Base-by-base conservation (phyloP, 2,888 invertebrate species). In the Drosophila kuntzei region DNA sequence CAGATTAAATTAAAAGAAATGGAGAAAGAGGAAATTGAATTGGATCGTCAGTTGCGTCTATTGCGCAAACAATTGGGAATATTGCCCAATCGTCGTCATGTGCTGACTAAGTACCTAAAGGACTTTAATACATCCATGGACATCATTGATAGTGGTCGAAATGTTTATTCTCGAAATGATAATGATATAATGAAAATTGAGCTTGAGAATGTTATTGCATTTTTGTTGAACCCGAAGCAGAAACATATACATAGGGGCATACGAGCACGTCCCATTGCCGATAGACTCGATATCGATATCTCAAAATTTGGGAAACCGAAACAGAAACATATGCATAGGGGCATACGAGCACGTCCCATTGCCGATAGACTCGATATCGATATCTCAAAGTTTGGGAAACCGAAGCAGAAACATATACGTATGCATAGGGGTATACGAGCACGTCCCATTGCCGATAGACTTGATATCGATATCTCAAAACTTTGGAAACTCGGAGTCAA, bases 51-150 rank as follows among this genome's bases (percentile, higher is more conserved):
- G 0, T 14, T 80, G n/a, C 6, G 14, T 0, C 7, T 14, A 1
- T 12, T 87, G 32, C 36, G 54, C 3, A 60, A 63, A n/a, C 62
- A 51, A 7, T 34, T 79, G 14, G 5, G n/a, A 14, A n/a, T n/a
- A 2, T n/a, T 32, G 2, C 70, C 58, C 0, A 32, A 50, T 1
- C 58, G 55, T 0, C 9, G 43, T 0, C 12, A 14, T 80, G 4
- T 20, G 34, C 65, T 1, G 41, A 49, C 3, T 2, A 20, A 20
- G 5, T 34, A 22, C 22, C 18, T 32, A 47, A n/a, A 2, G 53
- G 47, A 16, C 37, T 80, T 2, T 0, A 22, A 2, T 50, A 32
- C 1, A 20, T 11, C 6, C 2, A 4, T 47, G 32, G n/a, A 47
- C 18, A 3, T 8, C 12, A 8, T 12, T 4, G 2, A 32, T 4